Base-by-base conservation (phyloP, 2,113 vertebrate genomes). In the Prunella fulvescens region DNA sequence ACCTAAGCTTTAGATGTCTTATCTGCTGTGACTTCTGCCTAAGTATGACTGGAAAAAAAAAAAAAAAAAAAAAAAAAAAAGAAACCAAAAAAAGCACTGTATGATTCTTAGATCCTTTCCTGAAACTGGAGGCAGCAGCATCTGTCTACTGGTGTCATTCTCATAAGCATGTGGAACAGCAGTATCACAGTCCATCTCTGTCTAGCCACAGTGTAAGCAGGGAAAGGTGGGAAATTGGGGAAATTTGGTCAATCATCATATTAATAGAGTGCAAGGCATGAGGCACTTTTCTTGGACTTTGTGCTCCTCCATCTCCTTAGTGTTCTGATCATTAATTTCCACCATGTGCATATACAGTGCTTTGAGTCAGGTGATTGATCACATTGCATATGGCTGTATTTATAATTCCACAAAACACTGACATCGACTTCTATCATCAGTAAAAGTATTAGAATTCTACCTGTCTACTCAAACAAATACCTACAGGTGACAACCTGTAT, bases 121-220 rank as follows among this genome's bases (percentile, higher is more conserved):
- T 86, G 57, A 72, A 88, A 48, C 17, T n/a, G 62, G 37, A 60
- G 40, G 40, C 70, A 64, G 1, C 3, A 5, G 23, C 19, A 39
- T 66, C 66, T 84, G 12, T 25, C n/a, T 57, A 3, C 26, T 62
- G 8, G 42, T 81, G 35, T 12, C 12, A 54, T 7, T 57, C 12
- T 78, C 72, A 39, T 25, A 66, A 78, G 23, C 19, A 19, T 7
- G 26, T n/a, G 40, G 13, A 35, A 40, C 31, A 73, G n/a, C 12
- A 3, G 1, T 31, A 45, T 35, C 0, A 0, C 11, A 50, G 33
- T 33, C 19, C 8, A 24, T 50, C 25, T 73, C 24, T 11, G 6
- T 61, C 40, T 70, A 42, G 10, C 35, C n/a, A 80, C 45, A 60
- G 3, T 39, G 24, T 62, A 37, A 62, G 42, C 12, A 62, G 9